Evolutionary conservation across 1,140 invertebrate genomes (phyloP).

Genomic region (Temnothorax curvispinosus): DNA sequence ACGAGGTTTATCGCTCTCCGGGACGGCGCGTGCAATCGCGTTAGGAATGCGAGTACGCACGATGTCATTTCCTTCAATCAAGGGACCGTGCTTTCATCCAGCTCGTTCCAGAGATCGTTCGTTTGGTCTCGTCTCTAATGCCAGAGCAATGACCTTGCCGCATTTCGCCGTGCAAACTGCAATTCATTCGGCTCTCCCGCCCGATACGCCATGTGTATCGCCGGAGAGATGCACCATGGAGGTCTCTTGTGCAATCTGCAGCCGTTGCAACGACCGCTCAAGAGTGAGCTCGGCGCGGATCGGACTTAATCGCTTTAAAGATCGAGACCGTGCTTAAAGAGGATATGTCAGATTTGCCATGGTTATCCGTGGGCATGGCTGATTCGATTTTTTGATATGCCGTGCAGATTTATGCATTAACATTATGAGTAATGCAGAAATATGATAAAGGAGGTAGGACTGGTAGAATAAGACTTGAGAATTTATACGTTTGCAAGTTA

Average conservation of each 20-base stretch:
- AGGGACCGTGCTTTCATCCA: conserved; percentile 71
- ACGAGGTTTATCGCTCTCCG: conserved; percentile 60
- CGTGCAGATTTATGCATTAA: conserved; percentile 43
- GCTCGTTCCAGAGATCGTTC: conserved; percentile 70
- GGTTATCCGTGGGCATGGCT: conserved; percentile 22
- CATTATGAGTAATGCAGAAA: conserved; percentile 22
- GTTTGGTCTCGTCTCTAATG: conserved; percentile 73
- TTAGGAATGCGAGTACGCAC: conserved; percentile 60
- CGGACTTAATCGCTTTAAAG: conserved; percentile 70
- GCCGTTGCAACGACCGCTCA: conserved; percentile 68
- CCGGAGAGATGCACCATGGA: conserved; percentile 61
- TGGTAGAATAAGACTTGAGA: background rate
- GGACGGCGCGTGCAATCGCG: conserved; percentile 33
- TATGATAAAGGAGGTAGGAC: background rate
- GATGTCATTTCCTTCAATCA: conserved; percentile 71
- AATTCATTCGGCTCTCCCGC: conserved; percentile 65
- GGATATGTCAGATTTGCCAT: conserved; percentile 65
- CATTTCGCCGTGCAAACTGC: conserved; percentile 73
- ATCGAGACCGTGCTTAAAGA: conserved; percentile 70
- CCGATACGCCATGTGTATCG: conserved; percentile 36
- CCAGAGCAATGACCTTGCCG: conserved; percentile 77
- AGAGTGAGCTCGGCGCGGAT: conserved; percentile 65
- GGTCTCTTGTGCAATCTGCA: conserved; percentile 68
- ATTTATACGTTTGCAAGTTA: background rate
- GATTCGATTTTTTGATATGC: conserved; percentile 33